Conservation (phyloP, 2,888 invertebrate species). For the Cosmia trapezina region DNA sequence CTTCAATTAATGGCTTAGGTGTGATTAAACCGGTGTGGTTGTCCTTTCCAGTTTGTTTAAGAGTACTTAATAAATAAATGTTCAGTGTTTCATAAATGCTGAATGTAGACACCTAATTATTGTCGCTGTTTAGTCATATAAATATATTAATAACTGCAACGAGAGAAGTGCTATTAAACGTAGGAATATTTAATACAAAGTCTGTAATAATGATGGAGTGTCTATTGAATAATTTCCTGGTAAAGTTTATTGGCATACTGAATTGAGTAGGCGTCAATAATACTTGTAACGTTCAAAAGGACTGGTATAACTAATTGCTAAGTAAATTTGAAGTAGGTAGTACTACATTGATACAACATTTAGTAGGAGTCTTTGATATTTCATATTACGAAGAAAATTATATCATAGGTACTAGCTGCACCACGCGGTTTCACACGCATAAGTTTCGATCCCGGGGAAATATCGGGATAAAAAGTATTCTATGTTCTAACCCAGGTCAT, state of each 20-base stretch:
- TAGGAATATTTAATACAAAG: constrained; percentile 25
- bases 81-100: constrained; percentile 24
- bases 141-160: constrained; percentile 15
- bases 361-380: constrained; percentile 3
- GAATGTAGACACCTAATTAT: constrained; percentile 26
- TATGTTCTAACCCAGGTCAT: no score
- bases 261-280: constrained; percentile 7
- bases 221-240: constrained; percentile 30
- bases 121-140: constrained; percentile 8
- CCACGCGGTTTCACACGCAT: no score
- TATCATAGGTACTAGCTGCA: no score
- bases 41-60: constrained; percentile 45
- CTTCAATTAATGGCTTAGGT: constrained; percentile 62
- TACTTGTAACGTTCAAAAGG: constrained; percentile 14
- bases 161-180: constrained; percentile 29
- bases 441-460: no score
- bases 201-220: constrained; percentile 17
- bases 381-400: constrained; percentile 8
- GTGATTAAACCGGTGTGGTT: constrained; percentile 48
- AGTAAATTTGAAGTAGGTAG: background rate
- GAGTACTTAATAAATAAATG: constrained; percentile 29
- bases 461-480: no score
- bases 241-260: constrained; percentile 9
- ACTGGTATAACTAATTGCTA: constrained; percentile 3
- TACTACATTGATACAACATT: background rate